Evolutionary conservation across 2,888 invertebrate genomes (phyloP).

Genomic region (Tolmerus cingulatus): DNA sequence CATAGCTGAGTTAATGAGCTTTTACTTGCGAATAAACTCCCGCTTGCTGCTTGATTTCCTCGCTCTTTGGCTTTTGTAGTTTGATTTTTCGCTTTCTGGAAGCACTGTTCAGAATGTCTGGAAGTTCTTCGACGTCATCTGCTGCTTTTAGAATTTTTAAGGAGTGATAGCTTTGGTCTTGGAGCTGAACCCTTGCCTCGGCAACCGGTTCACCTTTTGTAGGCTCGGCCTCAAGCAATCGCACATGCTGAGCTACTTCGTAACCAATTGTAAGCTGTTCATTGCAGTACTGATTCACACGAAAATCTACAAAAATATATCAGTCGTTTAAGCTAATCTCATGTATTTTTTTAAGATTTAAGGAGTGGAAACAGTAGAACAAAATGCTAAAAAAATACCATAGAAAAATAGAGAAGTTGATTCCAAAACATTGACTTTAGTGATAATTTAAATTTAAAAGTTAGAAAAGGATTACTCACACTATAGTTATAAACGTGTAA

Average conservation of each 20-base stretch:
- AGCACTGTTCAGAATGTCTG: not conserved
- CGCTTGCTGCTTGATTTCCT: constrained; percentile 45
- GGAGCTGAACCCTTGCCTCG: constrained; percentile 51
- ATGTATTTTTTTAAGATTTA: not conserved
- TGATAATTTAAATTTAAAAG: too few species aligned
- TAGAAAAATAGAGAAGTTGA: too few species aligned
- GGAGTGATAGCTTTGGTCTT: constrained; percentile 52
- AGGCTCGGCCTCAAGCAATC: not conserved
- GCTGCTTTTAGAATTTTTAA: constrained; percentile 53
- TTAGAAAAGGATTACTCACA: too few species aligned
- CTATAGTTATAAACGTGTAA: too few species aligned
- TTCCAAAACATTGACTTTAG: too few species aligned
- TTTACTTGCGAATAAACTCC: constrained; percentile 54
- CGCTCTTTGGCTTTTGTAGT: constrained; percentile 37
- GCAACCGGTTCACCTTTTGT: constrained; percentile 51
- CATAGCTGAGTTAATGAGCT: not conserved
- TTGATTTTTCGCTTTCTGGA: constrained; percentile 44
- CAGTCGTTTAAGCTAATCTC: not conserved
- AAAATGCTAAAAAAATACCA: not conserved
- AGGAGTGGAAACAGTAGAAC: not conserved
- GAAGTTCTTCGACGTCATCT: constrained; percentile 36
- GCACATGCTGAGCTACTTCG: constrained; percentile 59
- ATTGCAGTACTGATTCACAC: constrained; percentile 68
- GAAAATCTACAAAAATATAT: constrained; percentile 63
- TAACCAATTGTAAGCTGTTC: constrained; percentile 64